Conservation (phyloP, 2,797 vertebrate species). For the Dipus sagitta region DNA sequence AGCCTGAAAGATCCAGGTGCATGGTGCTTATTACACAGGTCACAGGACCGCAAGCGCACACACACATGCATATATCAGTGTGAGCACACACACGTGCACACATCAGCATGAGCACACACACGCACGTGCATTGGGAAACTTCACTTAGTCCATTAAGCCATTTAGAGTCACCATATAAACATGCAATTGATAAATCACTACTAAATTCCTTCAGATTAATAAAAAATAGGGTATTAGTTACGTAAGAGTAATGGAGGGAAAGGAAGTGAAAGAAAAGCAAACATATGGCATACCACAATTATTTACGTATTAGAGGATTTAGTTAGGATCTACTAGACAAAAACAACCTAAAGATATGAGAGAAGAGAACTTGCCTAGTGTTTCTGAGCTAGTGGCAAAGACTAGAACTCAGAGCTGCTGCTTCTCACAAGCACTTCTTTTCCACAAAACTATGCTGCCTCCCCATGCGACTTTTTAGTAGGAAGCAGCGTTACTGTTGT, state of each 20-base stretch:
- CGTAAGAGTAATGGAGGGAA: background rate
- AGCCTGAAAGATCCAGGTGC: background rate
- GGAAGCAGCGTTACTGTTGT: fast-evolving
- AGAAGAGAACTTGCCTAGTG: background rate
- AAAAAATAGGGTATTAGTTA: background rate
- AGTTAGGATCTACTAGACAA: background rate
- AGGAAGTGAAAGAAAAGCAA: background rate
- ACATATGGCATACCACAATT: background rate
- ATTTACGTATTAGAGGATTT: background rate
- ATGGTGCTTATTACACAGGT: background rate
- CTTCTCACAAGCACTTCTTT: fast-evolving
- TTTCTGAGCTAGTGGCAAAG: no score
- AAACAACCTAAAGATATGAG: background rate
- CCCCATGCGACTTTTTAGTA: background rate
- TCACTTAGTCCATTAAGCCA: no score
- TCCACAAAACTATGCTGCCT: background rate
- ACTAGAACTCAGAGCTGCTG: background rate
- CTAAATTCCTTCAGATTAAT: background rate
- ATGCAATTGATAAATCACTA: background rate
- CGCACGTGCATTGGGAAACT: no score
- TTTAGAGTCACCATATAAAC: no score
- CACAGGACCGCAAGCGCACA: background rate
- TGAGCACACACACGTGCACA: no score
- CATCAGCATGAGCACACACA: no score
- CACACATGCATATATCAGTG: background rate